phyloP scores from a whole-genome alignment of 2,888 invertebrate species.

The Muscina levida region DNA sequence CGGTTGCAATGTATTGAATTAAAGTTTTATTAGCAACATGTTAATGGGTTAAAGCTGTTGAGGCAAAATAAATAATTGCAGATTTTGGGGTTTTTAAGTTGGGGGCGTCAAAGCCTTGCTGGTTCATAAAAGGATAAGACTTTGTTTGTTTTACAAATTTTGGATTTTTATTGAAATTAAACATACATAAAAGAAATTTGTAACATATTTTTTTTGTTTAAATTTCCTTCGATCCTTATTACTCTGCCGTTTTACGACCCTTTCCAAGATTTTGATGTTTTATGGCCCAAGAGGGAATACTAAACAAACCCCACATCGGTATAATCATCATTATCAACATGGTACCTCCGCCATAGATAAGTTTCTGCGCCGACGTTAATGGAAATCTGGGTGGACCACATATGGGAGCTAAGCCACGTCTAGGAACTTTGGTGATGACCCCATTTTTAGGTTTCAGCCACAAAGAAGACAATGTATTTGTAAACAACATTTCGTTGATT shows the following conservation, averaged over 20 bases:
- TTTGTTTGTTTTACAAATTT: no score
- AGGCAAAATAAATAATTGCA: no score
- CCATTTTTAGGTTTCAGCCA: slow-evolving; percentile 35
- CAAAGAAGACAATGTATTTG: not conserved
- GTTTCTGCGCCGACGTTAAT: slow-evolving; percentile 59
- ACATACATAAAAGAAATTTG: no score
- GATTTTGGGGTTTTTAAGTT: no score
- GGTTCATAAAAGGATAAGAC: no score
- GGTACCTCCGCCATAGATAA: slow-evolving; percentile 67
- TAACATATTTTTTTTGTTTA: no score
- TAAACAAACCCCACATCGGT: slow-evolving; percentile 69
- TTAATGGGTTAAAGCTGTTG: no score
- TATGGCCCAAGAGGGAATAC: slow-evolving; percentile 69
- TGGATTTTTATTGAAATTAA: no score
- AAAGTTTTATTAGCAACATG: no score
- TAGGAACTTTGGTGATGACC: slow-evolving; percentile 22
- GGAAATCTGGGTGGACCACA: slow-evolving; percentile 72
- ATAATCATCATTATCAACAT: slow-evolving; percentile 70
- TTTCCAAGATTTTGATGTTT: slow-evolving; percentile 47
- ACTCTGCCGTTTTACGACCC: slow-evolving; percentile 36
- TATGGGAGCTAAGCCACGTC: slow-evolving; percentile 30
- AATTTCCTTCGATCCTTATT: not conserved
- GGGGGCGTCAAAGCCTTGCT: no score
- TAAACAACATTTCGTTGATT: slow-evolving; percentile 16
- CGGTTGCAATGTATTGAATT: no score